Base-by-base conservation (phyloP, 35 echinoderm and acorn worm genomes). In the Eucidaris tribuloides region DNA sequence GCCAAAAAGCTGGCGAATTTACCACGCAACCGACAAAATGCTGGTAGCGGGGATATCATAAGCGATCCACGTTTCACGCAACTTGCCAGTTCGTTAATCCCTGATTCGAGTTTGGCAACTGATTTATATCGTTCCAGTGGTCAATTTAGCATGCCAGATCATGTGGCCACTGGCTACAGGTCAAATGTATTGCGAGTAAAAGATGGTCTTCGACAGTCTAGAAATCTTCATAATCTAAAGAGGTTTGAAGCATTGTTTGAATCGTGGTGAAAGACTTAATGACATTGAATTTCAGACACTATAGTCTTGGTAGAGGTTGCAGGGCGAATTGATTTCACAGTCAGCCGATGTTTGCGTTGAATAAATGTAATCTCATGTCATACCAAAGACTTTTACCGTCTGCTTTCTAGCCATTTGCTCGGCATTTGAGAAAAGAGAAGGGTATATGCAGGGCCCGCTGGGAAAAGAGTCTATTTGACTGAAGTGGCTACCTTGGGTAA, bases 191-290 rank as follows among this genome's bases (percentile, higher is more conserved):
- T 40, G 68, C 29, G 68, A 25, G 25, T 22, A 2, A 44, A 38
- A 74, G 68, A 74, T 40, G 44, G 68, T 40, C 44, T 74, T 40
- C 38, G 68, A 74, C 68, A 74, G n/a, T 74, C 68, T 17, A 74
- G n/a, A 74, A 74, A 44, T 20, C 37, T 74, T 17, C 68, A 74
- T 2, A 74, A 74, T 44, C 44, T 74, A 40, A 74, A 17, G 41
- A 74, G 68, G 44, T 74, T 74, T 44, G 68, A 74, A 74, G 68
- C 38, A 74, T n/a, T 74, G 68, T 74, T 74, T 42, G 25, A 74
- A 42, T 74, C 68, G 29, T 2, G 38, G 18, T 74, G 68, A 74
- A 3, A 52, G 9, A 52, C 48, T 52, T 52, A 9, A 11, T 52
- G n/a, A n/a, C n/a, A n/a, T n/a, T n/a, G n/a, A n/a, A n/a, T n/a